Conservation (phyloP, 1,140 invertebrate species). For the Drosophila athabasca region DNA sequence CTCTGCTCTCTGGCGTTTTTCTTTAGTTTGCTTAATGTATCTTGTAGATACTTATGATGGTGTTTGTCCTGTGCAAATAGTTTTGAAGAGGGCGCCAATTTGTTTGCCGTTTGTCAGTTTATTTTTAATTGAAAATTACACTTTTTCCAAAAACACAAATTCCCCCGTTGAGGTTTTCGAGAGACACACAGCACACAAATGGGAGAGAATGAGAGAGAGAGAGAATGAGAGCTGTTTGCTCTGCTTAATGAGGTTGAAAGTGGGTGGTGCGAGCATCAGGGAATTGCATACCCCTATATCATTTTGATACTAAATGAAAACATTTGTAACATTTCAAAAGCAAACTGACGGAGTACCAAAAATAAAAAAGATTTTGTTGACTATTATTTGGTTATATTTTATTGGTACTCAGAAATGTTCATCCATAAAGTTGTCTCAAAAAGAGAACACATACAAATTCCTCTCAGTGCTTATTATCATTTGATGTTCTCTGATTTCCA, state of each 20-base stretch:
- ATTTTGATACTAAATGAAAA: no score
- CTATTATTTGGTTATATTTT: no score
- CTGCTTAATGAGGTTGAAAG: conserved; percentile 66
- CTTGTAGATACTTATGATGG: conserved; percentile 55
- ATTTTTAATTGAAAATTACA: conserved; percentile 61
- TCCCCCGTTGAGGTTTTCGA: conserved; percentile 1
- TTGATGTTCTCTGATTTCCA: no score
- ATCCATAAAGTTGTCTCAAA: no score
- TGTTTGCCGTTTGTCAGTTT: conserved; percentile 53
- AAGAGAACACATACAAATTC: no score
- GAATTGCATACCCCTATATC: neutral
- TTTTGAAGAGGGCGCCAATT: conserved; percentile 52
- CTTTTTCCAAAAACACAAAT: conserved; percentile 36
- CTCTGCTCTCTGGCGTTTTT: no score
- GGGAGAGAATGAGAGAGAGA: neutral
- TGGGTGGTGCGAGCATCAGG: conserved; percentile 22
- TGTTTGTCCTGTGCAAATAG: conserved; percentile 66
- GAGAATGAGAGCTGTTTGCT: conserved; percentile 44
- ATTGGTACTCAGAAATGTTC: no score
- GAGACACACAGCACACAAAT: no score
- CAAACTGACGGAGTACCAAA: no score
- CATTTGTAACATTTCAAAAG: no score
- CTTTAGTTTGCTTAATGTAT: conserved; percentile 42
- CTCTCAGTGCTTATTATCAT: no score
- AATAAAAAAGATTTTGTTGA: no score